These are phyloP conservation scores for Microcebus murinus DNA, from an alignment of 2,113 vertebrate species.

Conservation along the genomic window DNA sequence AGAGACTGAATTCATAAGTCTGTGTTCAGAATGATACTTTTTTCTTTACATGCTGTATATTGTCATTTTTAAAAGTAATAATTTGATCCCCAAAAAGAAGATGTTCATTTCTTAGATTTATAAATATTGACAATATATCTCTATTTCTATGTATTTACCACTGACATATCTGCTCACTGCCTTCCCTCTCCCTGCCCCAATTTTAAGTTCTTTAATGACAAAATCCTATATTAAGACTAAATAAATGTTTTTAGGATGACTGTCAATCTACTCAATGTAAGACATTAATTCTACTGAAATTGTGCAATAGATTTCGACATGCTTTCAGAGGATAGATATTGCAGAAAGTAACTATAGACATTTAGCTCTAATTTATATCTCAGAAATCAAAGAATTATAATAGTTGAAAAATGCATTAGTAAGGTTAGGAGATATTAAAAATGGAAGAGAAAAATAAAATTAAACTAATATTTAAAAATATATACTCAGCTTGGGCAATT, in stretches of 20 bases:
- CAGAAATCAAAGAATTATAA: not conserved
- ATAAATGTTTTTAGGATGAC: not conserved
- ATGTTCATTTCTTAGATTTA: not conserved
- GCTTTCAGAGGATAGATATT: not conserved
- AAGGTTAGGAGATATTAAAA: not conserved
- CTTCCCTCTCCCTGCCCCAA: not conserved
- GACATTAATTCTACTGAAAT: not conserved
- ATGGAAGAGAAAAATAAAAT: slow-evolving; percentile 2
- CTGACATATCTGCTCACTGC: not conserved
- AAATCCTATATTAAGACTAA: not conserved
- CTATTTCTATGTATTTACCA: not conserved
- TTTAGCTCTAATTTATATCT: not conserved
- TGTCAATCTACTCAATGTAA: not conserved
- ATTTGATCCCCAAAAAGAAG: not conserved
- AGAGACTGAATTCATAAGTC: not conserved
- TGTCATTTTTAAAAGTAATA: not conserved
- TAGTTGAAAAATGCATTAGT: not conserved
- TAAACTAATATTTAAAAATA: not conserved
- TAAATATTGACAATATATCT: not conserved
- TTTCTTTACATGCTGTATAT: not conserved
- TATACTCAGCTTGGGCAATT: not conserved
- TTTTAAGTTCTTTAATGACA: not conserved
- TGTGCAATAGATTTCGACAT: not conserved
- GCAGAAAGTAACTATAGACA: not conserved
- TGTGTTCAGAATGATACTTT: not conserved